Percentiles rank a stretch among this genome's conserved stretches.
Conservation (phyloP, 2,113 vertebrate species). For the Pontoporia blainvillei region DNA sequence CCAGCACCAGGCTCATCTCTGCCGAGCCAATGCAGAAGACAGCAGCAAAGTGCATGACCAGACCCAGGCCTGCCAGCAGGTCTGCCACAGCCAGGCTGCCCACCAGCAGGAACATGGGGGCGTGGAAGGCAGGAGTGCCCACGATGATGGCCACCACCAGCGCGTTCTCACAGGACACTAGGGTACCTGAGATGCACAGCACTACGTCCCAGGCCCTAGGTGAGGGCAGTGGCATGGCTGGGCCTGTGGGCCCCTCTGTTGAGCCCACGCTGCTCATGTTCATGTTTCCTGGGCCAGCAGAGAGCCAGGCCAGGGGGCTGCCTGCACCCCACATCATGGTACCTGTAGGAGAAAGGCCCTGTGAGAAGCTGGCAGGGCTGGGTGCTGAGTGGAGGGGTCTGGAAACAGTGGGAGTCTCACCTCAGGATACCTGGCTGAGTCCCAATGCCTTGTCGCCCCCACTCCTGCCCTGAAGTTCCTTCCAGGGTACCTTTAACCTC, state of each 20-base stretch:
- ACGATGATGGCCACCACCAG: constrained; percentile 91
- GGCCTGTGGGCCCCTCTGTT: constrained; percentile 73
- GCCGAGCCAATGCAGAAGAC: constrained; percentile 84
- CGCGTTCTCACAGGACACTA: constrained; percentile 93
- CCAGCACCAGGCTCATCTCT: constrained; percentile 85
- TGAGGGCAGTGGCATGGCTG: constrained; percentile 69
- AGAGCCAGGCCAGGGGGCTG: constrained; percentile 68
- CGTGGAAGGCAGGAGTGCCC: constrained; percentile 87
- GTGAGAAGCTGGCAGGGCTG: constrained; percentile 40
- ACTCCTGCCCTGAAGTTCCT: background rate
- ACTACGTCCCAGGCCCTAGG: constrained; percentile 88
- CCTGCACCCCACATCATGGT: constrained; percentile 60
- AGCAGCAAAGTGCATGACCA: constrained; percentile 92
- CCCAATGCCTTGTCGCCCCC: background rate
- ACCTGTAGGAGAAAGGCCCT: constrained; percentile 64
- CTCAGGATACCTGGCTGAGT: background rate
- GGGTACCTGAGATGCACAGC: constrained; percentile 91
- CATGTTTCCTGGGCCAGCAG: constrained; percentile 39
- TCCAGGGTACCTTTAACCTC: background rate
- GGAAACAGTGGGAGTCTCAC: background rate
- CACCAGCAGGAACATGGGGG: constrained; percentile 92
- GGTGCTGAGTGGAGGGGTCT: background rate
- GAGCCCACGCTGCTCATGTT: constrained; percentile 48
- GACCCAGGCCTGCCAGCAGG: constrained; percentile 90
- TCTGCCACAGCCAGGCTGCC: constrained; percentile 92